Evolutionary conservation across 2,888 invertebrate species (phyloP).

Genomic region (Limnephilus rhombicus): DNA sequence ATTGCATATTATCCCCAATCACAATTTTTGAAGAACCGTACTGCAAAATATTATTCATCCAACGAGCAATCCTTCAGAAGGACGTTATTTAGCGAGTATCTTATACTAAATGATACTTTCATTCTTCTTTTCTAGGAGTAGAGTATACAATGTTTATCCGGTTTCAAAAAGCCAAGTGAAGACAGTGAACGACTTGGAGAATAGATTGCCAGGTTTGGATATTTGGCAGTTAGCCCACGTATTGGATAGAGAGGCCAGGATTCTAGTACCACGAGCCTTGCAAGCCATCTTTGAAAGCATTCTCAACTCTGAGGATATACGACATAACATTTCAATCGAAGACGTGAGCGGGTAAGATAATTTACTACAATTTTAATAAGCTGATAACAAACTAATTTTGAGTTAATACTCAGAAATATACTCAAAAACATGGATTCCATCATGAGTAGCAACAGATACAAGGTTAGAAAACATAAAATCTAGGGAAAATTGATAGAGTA

Average conservation of each 20-base stretch:
- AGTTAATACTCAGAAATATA: no score
- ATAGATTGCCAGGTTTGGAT: slow-evolving; percentile 68
- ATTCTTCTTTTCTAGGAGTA: slow-evolving; percentile 68
- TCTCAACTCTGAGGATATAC: slow-evolving; percentile 70
- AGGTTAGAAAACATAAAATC: no score
- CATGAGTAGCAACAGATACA: no score
- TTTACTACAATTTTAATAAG: no score
- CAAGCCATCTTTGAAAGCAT: slow-evolving; percentile 70
- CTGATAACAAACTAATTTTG: no score
- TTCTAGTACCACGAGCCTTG: slow-evolving; percentile 73
- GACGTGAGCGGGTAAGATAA: slow-evolving; percentile 75
- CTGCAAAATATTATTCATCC: neutral
- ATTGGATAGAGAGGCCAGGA: slow-evolving; percentile 71
- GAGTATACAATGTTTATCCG: slow-evolving; percentile 72
- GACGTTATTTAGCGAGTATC: neutral
- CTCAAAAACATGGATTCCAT: fast-evolving
- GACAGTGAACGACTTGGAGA: slow-evolving; percentile 68
- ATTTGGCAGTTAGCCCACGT: slow-evolving; percentile 71
- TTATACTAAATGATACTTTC: neutral
- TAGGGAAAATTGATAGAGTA: no score
- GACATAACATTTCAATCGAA: slow-evolving; percentile 72
- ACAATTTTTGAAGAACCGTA: neutral
- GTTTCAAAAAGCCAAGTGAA: slow-evolving; percentile 68
- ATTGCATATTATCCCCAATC: neutral
- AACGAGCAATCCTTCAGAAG: no score